phyloP scores from a whole-genome alignment of 2,888 invertebrate genomes.

The Erebia palarica region DNA sequence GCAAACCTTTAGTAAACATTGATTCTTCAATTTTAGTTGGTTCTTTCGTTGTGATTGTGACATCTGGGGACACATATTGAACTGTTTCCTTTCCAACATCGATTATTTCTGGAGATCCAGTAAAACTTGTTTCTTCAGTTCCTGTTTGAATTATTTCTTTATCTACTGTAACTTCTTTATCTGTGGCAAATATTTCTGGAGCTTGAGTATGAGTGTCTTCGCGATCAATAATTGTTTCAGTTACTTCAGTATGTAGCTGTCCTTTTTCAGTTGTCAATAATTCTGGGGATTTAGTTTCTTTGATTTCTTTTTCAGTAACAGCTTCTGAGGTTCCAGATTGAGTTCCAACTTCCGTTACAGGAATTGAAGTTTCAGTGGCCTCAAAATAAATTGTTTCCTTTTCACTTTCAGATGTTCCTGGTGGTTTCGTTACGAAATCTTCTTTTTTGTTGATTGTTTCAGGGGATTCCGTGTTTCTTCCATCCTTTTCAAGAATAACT shows the following conservation, averaged over 20 bases:
- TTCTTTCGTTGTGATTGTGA: neutral
- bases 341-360: neutral
- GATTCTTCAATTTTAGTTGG: neutral
- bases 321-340: neutral
- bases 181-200: constrained; percentile 1
- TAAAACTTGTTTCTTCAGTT: constrained; percentile 14
- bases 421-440: constrained; percentile 27
- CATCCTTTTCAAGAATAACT: constrained; percentile 22
- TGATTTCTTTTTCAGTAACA: constrained; percentile 15
- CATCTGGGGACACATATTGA: constrained; percentile 9
- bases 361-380: neutral
- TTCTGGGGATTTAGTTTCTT: constrained; percentile 19
- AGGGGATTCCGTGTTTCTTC: constrained; percentile 31
- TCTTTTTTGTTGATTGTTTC: constrained; percentile 22
- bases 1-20: neutral
- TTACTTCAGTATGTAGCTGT: constrained; percentile 16
- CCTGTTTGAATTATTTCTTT: neutral
- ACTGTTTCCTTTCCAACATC: constrained; percentile 6
- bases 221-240: constrained; percentile 34
- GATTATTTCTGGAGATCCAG: constrained; percentile 11
- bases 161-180: constrained; percentile 7
- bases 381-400: constrained; percentile 26
- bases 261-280: constrained; percentile 25
- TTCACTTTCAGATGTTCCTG: constrained; percentile 23
- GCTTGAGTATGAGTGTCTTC: neutral